These are phyloP conservation scores for Chanos chanos DNA, from an alignment of 2,797 vertebrate genomes.

Conservation along the genomic window DNA sequence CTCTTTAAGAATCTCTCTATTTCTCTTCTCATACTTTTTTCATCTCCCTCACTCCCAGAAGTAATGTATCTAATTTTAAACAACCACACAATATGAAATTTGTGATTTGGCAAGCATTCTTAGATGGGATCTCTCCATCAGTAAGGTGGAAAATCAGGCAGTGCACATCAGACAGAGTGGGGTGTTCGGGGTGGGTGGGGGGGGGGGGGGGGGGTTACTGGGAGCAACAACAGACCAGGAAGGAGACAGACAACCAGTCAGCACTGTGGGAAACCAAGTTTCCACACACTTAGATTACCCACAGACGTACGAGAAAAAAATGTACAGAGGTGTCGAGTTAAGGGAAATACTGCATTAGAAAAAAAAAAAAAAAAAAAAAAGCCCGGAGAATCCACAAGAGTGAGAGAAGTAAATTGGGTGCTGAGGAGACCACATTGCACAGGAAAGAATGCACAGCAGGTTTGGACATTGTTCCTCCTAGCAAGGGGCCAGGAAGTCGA, in stretches of 20 bases:
- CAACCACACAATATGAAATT: no score
- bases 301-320: slow-evolving; percentile 13
- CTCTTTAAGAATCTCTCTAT: no score
- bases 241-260: slow-evolving; percentile 44
- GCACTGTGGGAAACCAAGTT: slow-evolving; percentile 43
- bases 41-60: no score
- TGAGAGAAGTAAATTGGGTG: slow-evolving; percentile 33
- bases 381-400: slow-evolving; percentile 26
- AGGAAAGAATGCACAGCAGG: slow-evolving; percentile 61
- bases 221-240: slow-evolving; percentile 45
- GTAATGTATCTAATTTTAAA: no score
- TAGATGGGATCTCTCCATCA: slow-evolving; percentile 26
- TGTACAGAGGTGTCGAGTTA: slow-evolving; percentile 29
- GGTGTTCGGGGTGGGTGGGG: slow-evolving; percentile 14
- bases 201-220: background rate
- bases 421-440: slow-evolving; percentile 43
- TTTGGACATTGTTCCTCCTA: slow-evolving; percentile 52
- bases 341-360: slow-evolving; percentile 31
- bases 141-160: slow-evolving; percentile 41
- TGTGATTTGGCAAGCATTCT: slow-evolving; percentile 31
- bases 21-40: no score
- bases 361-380: slow-evolving; percentile 23
- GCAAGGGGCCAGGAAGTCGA: slow-evolving; percentile 54
- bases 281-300: slow-evolving; percentile 46
- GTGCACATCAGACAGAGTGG: slow-evolving; percentile 35